Percentiles rank a stretch among this genome's conserved stretches.
Conservation (phyloP, 2,888 invertebrate genomes). For the Drosophila ustulata region DNA sequence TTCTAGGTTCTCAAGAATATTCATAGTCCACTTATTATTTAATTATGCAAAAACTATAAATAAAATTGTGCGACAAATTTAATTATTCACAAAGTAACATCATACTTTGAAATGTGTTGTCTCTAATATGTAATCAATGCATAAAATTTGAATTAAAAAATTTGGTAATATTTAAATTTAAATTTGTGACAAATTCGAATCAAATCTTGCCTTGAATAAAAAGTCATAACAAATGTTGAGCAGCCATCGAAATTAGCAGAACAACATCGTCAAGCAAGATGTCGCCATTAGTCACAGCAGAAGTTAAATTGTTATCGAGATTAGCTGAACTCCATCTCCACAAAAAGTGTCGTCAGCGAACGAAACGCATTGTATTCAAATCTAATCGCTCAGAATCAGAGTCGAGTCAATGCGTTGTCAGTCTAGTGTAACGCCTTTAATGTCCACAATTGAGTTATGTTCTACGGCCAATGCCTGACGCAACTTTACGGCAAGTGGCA, state of each 20-base stretch:
- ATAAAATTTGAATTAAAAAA: too few relatives aligned
- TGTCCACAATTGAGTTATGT: slow-evolving; percentile 28
- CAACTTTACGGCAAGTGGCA: slow-evolving; percentile 3
- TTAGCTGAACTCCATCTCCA: background rate
- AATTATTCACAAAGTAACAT: too few relatives aligned
- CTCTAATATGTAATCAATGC: too few relatives aligned
- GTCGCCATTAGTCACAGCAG: background rate
- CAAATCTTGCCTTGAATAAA: too few relatives aligned
- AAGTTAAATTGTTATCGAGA: background rate
- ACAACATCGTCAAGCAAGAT: background rate
- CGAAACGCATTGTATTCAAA: background rate
- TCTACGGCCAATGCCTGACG: slow-evolving; percentile 19
- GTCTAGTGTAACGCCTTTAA: slow-evolving; percentile 21
- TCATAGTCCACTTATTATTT: too few relatives aligned
- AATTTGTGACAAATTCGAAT: too few relatives aligned
- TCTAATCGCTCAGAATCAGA: slow-evolving; percentile 1
- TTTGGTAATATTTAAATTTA: too few relatives aligned
- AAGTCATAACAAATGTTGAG: too few relatives aligned
- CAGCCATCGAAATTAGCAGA: background rate
- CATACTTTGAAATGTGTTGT: too few relatives aligned
- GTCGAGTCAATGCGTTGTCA: slow-evolving; percentile 12
- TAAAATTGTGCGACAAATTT: too few relatives aligned
- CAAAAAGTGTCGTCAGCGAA: slow-evolving; percentile 1
- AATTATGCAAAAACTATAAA: too few relatives aligned
- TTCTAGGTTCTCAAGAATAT: too few relatives aligned